These are phyloP conservation scores for Lasioglossum calceatum DNA, from an alignment of 2,888 invertebrate species.

Conservation along the genomic window DNA sequence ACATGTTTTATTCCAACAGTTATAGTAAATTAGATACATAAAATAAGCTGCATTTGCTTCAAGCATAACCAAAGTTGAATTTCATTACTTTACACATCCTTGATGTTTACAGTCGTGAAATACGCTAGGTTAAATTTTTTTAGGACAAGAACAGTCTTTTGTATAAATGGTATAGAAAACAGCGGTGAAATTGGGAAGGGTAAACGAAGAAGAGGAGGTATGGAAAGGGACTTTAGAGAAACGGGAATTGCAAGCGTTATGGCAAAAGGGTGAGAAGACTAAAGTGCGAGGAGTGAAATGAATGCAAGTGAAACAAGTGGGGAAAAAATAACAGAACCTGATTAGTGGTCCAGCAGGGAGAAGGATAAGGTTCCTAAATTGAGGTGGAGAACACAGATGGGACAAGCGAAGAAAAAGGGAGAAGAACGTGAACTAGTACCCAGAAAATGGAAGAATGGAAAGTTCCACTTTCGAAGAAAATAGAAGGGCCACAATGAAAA, in stretches of 20 bases:
- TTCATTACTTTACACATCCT: neutral
- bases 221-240: neutral
- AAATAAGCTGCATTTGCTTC: too few relatives aligned
- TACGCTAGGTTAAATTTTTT: neutral
- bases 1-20: too few relatives aligned
- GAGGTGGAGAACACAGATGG: neutral
- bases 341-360: constrained; percentile 2
- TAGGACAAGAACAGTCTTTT: neutral
- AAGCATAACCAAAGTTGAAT: too few relatives aligned
- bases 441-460: neutral
- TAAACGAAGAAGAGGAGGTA: neutral
- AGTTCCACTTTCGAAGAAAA: constrained; percentile 4
- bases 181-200: neutral
- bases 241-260: neutral
- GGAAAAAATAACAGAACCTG: constrained; percentile 6
- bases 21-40: too few relatives aligned
- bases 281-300: neutral
- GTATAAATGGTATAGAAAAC: neutral
- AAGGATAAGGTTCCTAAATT: neutral
- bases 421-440: neutral
- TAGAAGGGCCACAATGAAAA: neutral
- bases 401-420: neutral
- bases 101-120: neutral
- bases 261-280: neutral
- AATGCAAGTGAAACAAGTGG: neutral